A percentile compares a stretch with the other conserved stretches of the same genome.
Evolutionary conservation across 2,113 vertebrate species (phyloP).

Genomic region (Dicerorhinus sumatrensis): DNA sequence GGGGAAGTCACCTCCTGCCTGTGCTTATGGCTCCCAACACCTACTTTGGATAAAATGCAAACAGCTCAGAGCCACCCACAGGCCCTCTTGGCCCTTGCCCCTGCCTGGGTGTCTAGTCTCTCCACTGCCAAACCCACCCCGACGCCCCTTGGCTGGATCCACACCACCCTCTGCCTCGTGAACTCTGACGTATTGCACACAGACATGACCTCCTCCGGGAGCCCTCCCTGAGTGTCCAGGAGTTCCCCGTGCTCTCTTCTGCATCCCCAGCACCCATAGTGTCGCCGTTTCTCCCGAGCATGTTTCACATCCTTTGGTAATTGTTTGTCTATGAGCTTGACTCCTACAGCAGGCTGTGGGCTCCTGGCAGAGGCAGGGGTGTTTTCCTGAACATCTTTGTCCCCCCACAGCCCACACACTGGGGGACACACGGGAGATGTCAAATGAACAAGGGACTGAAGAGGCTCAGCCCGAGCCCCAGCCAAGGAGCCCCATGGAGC

Average conservation of each 20-base stretch:
- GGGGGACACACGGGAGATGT: background rate
- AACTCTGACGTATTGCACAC: background rate
- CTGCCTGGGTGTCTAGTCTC: background rate
- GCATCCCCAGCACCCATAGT: rapidly evolving
- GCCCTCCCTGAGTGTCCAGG: background rate
- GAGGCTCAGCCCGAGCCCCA: background rate
- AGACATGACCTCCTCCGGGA: background rate
- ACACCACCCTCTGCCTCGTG: background rate
- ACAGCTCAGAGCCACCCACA: background rate
- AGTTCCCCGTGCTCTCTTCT: background rate
- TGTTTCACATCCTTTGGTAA: background rate
- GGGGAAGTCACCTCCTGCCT: background rate
- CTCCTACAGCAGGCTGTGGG: background rate
- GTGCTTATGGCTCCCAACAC: background rate
- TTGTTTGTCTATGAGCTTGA: background rate
- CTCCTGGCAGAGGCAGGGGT: background rate
- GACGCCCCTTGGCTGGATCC: rapidly evolving
- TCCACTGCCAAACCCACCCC: too few relatives aligned
- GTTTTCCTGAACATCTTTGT: background rate
- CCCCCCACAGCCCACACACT: background rate
- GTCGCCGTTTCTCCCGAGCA: background rate
- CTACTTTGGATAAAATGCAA: background rate
- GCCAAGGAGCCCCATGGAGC: background rate
- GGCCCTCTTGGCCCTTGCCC: too few relatives aligned
- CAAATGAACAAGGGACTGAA: background rate